phyloP scores from a whole-genome alignment of 2,797 vertebrate genomes.

The Danio jaintianensis region DNA sequence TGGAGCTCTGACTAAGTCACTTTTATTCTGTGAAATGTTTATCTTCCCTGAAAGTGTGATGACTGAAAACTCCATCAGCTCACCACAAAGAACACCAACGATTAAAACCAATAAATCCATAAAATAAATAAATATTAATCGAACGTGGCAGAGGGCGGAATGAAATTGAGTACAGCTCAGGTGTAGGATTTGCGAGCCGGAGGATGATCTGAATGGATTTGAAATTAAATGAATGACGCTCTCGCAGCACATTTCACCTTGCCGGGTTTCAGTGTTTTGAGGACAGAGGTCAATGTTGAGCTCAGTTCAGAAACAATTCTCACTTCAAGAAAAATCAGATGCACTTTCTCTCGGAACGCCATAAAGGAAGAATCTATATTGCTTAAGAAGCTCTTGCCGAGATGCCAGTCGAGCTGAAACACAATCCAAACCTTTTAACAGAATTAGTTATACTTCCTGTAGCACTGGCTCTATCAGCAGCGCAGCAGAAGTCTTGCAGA shows the following conservation, averaged over 20 bases:
- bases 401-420: conserved; percentile 34
- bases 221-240: conserved; percentile 12
- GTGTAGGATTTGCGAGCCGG: conserved; percentile 45
- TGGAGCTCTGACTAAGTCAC: conserved; percentile 25
- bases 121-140: not conserved
- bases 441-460: conserved; percentile 50
- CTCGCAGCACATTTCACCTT: conserved; percentile 8
- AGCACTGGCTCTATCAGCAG: conserved; percentile 44
- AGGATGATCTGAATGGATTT: conserved; percentile 47
- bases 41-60: conserved; percentile 27
- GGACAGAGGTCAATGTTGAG: not conserved
- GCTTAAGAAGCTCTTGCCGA: conserved; percentile 36
- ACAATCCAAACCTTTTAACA: conserved; percentile 48
- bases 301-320: not conserved
- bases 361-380: conserved; percentile 15
- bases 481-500: conserved; percentile 33
- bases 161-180: conserved; percentile 43
- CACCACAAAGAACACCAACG: conserved; percentile 29
- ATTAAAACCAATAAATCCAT: conserved; percentile 8
- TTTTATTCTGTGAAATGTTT: conserved; percentile 38
- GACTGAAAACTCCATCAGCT: conserved; percentile 18
- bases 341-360: conserved; percentile 5
- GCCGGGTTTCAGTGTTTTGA: not conserved
- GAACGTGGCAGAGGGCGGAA: conserved; percentile 11
- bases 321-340: conserved; percentile 11